These are phyloP conservation scores for Poecilia latipinna DNA, from an alignment of 2,113 vertebrate genomes.

Conservation along the genomic window DNA sequence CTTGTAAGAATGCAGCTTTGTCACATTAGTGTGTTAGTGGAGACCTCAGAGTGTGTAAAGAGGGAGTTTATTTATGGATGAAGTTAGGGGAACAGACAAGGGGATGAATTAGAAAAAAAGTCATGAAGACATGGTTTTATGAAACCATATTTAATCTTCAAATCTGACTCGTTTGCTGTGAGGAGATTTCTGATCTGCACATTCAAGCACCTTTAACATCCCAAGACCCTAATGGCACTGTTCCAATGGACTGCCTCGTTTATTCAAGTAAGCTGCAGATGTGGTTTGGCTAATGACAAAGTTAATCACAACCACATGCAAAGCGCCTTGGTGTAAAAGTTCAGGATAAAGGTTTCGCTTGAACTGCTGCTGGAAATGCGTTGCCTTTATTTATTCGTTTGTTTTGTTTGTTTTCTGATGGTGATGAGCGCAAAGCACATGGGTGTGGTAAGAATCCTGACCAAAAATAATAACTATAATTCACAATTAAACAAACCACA, in stretches of 20 bases:
- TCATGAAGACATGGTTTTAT: not conserved
- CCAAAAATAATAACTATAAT: not conserved
- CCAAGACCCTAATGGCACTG: not conserved
- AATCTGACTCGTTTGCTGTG: not conserved
- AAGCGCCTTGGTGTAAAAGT: too few relatives aligned
- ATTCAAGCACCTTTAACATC: not conserved
- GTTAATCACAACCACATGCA: not conserved
- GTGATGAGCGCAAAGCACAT: not conserved
- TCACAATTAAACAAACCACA: not conserved
- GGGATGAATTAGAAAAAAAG: not conserved
- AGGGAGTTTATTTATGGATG: conserved; percentile 3
- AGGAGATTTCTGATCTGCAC: too few relatives aligned
- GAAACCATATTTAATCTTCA: conserved; percentile 2
- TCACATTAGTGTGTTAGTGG: conserved; percentile 34
- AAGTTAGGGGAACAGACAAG: not conserved
- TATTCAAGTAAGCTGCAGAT: not conserved
- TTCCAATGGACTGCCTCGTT: not conserved
- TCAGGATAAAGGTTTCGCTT: too few relatives aligned
- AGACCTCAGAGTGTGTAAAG: conserved; percentile 20
- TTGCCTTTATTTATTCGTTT: not conserved
- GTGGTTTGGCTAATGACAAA: not conserved
- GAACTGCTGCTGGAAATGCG: not conserved
- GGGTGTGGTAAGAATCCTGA: not conserved
- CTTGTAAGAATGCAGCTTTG: conserved; percentile 54
- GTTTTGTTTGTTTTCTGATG: not conserved